phyloP scores from a whole-genome alignment of 2,113 vertebrate genomes.

The Myocastor coypus region DNA sequence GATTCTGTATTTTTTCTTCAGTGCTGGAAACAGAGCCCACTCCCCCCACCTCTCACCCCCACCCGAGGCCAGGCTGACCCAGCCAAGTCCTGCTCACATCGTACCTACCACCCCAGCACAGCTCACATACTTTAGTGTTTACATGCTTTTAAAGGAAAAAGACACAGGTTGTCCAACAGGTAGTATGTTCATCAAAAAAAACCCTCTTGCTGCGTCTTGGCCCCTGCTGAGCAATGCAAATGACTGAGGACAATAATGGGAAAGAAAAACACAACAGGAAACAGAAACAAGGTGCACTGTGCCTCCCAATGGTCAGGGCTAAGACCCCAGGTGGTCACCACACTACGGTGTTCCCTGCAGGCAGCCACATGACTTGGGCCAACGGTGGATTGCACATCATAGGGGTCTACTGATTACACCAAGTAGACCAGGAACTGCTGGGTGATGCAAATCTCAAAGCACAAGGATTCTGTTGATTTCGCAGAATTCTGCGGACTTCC shows the following conservation, averaged over 20 bases:
- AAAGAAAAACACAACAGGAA: neutral
- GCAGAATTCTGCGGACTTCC: neutral
- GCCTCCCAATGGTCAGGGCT: neutral
- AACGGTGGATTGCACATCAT: neutral
- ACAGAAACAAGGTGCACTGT: neutral
- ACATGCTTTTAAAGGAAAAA: constrained; percentile 25
- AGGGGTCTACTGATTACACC: neutral
- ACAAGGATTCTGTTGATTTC: neutral
- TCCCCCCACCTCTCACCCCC: too few species aligned
- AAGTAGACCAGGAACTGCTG: constrained; percentile 5
- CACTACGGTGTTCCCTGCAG: neutral
- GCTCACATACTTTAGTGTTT: neutral
- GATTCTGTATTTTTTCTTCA: neutral
- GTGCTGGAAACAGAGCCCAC: neutral
- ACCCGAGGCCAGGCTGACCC: neutral
- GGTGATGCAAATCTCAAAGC: neutral
- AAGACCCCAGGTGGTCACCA: neutral
- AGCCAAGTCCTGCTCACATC: neutral
- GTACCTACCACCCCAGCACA: neutral
- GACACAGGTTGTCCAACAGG: neutral
- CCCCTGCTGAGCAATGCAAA: neutral
- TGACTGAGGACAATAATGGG: neutral
- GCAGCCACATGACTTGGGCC: neutral
- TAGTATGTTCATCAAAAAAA: neutral
- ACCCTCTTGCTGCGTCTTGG: neutral